Base-by-base conservation (phyloP, 35 echinoderm and acorn worm species). In the Anneissia japonica region DNA sequence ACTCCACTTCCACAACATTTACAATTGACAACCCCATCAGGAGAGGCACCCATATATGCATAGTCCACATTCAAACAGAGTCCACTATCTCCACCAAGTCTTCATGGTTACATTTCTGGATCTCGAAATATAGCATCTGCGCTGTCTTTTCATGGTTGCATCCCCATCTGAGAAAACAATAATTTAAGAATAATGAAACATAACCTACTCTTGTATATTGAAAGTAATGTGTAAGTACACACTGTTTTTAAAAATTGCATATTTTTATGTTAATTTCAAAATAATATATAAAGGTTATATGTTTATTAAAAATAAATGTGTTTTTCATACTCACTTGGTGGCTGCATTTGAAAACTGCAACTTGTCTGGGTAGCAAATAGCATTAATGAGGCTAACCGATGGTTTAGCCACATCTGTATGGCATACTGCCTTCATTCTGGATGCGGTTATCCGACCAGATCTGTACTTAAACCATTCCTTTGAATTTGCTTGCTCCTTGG, bases 21-120 rank as follows among this genome's bases (percentile, higher is more conserved):
- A 74, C 92, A 93, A 11, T 14, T 82, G 7, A 82, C 87, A 2
- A 93, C 79, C 13, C 88, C 87, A 75, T 93, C 92, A 39, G 83
- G 83, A 9, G 82, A 85, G 30, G 92, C 92, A 1, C 81, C 87
- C 21, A 93, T 30, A 35, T 76, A 93, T 34, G 74, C 26, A 32
- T 74, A 36, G 32, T 80, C 33, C 41, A 74, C 56, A 74, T 88
- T 40, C 46, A 92, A 16, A 75, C 83, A 92, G 10, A 92, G 73
- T 0, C 90, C 90, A 88, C 85, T 88, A 34, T 92, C 90, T 14
- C 51, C 83, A 0, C 81, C 77, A 43, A 43, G 4, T 43, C 40
- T 43, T 43, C 40, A 14, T 43, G 40, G 4, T 43, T 43, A 6
- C n/a, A n/a, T n/a, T 43, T 43, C 4, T 4, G 4, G 14, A 14